These are phyloP conservation scores for Calidris pygmaea DNA, from an alignment of 2,113 vertebrate genomes.

Conservation along the genomic window DNA sequence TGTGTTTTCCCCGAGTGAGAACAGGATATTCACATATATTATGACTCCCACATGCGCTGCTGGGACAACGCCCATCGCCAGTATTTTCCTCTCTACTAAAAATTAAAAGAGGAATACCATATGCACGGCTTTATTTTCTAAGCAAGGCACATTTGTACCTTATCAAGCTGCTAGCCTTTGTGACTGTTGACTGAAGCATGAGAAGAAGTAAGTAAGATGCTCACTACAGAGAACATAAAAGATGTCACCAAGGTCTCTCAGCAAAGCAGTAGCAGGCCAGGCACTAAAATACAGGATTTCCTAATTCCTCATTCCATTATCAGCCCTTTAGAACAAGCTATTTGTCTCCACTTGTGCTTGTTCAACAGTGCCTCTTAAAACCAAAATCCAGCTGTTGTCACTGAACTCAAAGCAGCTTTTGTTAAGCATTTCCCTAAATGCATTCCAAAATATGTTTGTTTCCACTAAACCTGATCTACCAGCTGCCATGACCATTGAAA, in stretches of 20 bases:
- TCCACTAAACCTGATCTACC: neutral
- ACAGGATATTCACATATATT: neutral
- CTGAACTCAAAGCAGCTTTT: slow-evolving; percentile 9
- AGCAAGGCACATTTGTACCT: neutral
- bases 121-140: neutral
- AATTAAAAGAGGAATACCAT: neutral
- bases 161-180: neutral
- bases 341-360: neutral
- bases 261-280: neutral
- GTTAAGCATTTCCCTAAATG: neutral
- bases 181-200: neutral
- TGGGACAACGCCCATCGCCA: neutral
- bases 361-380: neutral
- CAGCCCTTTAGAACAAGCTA: neutral
- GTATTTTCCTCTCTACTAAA: neutral
- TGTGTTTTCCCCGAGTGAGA: neutral
- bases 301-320: neutral
- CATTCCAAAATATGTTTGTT: neutral
- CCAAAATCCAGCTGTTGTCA: slow-evolving; percentile 25
- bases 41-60: neutral
- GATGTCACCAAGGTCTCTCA: neutral
- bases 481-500: neutral
- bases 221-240: neutral
- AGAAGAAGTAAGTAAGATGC: neutral
- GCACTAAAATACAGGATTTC: neutral